Base-by-base conservation (phyloP, 2,888 invertebrate species). In the Aspidiotus destructor region DNA sequence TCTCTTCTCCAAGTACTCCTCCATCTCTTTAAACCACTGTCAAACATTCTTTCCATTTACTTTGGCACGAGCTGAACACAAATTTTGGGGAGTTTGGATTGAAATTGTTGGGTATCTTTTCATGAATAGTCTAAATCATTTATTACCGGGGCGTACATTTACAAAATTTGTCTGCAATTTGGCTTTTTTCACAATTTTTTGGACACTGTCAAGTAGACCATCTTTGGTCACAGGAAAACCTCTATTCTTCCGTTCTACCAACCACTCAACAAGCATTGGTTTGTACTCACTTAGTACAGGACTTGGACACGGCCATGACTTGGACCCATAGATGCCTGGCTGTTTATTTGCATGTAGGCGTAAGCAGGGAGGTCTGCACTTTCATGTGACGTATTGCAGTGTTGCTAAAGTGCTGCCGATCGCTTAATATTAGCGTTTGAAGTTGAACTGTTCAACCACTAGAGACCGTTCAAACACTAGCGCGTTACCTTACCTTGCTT, bases 101-200 rank as follows among this genome's bases (percentile, higher is more conserved):
- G 48, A 13, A 13, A 62, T 62, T 16, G 11, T 28, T n/a, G 65
- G 40, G 41, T 65, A 41, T 48, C 65, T 15, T 28, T 57, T 52
- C 16, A 62, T 8, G 42, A 61, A 65, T 28, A 65, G 40, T 40
- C 9, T 16, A 40, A 62, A 16, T 58, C 57, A 65, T 8, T 65
- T 65, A n/a, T 60, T 17, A 9, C 65, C 65, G 40, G 65, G 65
- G 13, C 28, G 8, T 13, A 17, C 28, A 57, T 64, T 40, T 64
- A 16, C 17, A 15, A 57, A 64, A 8, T 10, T 55, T 10, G 55
- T n/a, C n/a, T 10, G 11, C 15, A n/a, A 10, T n/a, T 15, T 15
- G 8, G 16, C n/a, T 8, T 10, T 8, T n/a, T 8, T n/a, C 8
- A 55, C n/a, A 15, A n/a, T 10, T 11, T 52, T 52, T n/a, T 62